These are phyloP conservation scores for Campaea margaritaria DNA, from an alignment of 2,888 invertebrate species.

Conservation along the genomic window DNA sequence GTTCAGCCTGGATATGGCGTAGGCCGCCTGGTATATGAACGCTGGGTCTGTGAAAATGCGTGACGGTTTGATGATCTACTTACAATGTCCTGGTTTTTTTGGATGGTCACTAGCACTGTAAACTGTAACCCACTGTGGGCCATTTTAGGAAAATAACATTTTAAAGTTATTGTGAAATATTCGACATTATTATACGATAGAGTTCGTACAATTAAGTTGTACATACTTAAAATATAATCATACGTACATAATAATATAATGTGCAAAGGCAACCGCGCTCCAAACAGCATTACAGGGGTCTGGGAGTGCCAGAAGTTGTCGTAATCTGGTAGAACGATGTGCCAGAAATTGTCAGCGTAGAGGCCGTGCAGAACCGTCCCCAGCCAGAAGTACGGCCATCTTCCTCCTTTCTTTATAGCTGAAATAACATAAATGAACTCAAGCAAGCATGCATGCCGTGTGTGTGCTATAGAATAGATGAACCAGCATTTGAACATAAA, in stretches of 20 bases:
- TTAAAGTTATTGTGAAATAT: no score
- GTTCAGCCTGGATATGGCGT: constrained; percentile 83
- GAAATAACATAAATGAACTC: constrained; percentile 2
- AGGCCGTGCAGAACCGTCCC: constrained; percentile 90
- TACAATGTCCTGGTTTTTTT: no score
- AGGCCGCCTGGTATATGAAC: constrained; percentile 86
- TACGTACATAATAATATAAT: constrained; percentile 89
- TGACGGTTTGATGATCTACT: no score
- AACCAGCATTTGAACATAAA: no score
- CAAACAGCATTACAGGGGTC: constrained; percentile 89
- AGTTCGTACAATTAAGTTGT: no score
- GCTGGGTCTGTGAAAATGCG: constrained; percentile 77
- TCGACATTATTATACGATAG: no score
- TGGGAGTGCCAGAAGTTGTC: constrained; percentile 95
- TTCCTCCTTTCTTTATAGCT: constrained; percentile 89
- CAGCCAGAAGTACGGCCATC: constrained; percentile 91
- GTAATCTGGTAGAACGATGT: constrained; percentile 89
- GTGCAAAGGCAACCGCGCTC: constrained; percentile 89
- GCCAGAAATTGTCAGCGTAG: constrained; percentile 88
- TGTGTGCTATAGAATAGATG: no score
- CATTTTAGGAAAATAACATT: no score
- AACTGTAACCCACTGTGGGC: no score
- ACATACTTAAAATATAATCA: neutral
- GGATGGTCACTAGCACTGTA: no score
- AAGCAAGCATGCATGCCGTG: no score